Conservation (phyloP, 2,888 invertebrate species). For the Sarcophaga variegata region DNA sequence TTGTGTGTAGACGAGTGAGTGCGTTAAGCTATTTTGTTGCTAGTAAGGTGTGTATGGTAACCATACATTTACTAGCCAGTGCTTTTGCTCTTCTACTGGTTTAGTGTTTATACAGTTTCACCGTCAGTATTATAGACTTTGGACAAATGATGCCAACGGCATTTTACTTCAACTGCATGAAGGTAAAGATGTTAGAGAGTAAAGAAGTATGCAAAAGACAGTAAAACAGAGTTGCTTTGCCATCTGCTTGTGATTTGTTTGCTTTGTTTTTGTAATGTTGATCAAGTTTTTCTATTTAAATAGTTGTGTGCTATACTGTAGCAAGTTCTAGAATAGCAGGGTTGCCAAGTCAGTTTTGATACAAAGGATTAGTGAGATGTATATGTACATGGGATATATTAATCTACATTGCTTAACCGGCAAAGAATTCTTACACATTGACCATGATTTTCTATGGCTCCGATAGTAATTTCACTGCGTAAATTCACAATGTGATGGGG, state of each 20-base stretch:
- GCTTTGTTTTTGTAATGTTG: too few species aligned
- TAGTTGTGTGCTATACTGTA: too few species aligned
- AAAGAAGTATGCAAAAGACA: not conserved
- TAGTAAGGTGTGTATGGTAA: not conserved
- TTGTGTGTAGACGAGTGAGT: rapidly evolving
- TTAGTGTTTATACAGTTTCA: conserved; percentile 60
- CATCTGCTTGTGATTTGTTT: not conserved
- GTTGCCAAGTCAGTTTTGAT: too few species aligned
- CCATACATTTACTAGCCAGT: not conserved
- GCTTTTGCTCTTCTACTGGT: conserved; percentile 9
- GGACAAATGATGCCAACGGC: conserved; percentile 70
- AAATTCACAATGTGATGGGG: too few species aligned
- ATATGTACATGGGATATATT: too few species aligned
- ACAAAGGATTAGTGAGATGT: too few species aligned
- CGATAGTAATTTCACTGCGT: too few species aligned
- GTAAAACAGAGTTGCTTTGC: not conserved
- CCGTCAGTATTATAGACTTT: conserved; percentile 65
- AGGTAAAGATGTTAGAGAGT: not conserved
- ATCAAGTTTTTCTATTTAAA: too few species aligned
- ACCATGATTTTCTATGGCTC: too few species aligned
- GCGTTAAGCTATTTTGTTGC: conserved; percentile 18
- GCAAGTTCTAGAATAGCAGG: too few species aligned
- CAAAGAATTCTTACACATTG: rapidly evolving
- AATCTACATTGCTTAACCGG: too few species aligned
- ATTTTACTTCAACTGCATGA: conserved; percentile 5